Conservation (phyloP, 2,888 invertebrate species). For the Leptopilina myrica region DNA sequence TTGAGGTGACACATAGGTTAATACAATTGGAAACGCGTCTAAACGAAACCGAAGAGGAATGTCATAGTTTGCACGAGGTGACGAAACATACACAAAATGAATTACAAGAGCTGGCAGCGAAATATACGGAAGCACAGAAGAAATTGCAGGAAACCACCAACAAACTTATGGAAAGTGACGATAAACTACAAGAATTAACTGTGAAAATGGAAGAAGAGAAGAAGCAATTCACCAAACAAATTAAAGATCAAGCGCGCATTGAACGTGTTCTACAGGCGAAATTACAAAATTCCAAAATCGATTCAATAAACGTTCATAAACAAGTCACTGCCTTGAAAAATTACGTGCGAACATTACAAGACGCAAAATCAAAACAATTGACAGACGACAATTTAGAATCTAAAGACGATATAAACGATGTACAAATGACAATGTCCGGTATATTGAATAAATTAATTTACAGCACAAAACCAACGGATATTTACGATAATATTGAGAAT, state of each 20-base stretch:
- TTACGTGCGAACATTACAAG: conserved; percentile 68
- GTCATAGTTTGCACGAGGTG: conserved; percentile 69
- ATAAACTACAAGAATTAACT: conserved; percentile 64
- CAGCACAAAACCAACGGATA: conserved; percentile 57
- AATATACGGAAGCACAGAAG: conserved; percentile 71
- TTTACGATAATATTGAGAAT: conserved; percentile 58
- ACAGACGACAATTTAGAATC: conserved; percentile 55
- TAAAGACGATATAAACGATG: conserved; percentile 63
- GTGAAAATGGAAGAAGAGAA: conserved; percentile 68
- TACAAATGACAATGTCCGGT: conserved; percentile 63
- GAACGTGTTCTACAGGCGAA: conserved; percentile 62
- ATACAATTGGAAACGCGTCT: conserved; percentile 66
- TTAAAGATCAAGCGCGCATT: conserved; percentile 64
- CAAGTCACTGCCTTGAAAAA: conserved; percentile 69
- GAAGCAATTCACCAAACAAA: conserved; percentile 63
- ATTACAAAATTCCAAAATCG: conserved; percentile 60
- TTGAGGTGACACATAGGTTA: conserved; percentile 68
- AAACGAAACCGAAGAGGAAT: conserved; percentile 71
- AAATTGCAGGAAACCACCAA: conserved; percentile 67
- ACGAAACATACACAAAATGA: conserved; percentile 70
- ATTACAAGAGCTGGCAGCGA: conserved; percentile 68
- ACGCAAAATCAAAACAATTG: conserved; percentile 64
- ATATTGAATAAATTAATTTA: conserved; percentile 65
- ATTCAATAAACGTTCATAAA: conserved; percentile 68
- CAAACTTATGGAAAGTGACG: conserved; percentile 67